A percentile compares a stretch with the other conserved stretches of the same genome.
Conservation (phyloP, 2,888 invertebrate species). For the Agonopterix alstromeriana region DNA sequence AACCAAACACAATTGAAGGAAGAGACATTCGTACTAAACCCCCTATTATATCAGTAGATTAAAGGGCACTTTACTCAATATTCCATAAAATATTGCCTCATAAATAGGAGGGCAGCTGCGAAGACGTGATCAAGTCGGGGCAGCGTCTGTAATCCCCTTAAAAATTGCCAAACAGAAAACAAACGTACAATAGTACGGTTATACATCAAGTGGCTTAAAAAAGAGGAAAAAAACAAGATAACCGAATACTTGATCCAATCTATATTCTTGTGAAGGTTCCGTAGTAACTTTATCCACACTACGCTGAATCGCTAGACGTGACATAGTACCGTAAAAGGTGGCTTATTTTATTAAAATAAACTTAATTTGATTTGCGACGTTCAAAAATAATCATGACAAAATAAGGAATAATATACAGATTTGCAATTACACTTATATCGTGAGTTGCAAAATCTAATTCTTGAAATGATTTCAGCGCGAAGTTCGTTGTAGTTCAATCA, state of each 20-base stretch:
- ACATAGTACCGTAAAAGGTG: too few relatives aligned
- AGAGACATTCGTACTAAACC: slow-evolving; percentile 41
- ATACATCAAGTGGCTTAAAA: slow-evolving; percentile 67
- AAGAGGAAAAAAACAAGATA: slow-evolving; percentile 41
- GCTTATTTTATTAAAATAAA: too few relatives aligned
- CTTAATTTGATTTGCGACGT: too few relatives aligned
- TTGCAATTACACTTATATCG: too few relatives aligned
- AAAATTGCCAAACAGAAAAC: slow-evolving; percentile 75
- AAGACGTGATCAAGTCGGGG: slow-evolving; percentile 65
- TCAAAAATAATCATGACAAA: too few relatives aligned
- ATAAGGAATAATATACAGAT: too few relatives aligned
- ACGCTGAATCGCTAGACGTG: too few relatives aligned
- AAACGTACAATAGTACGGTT: slow-evolving; percentile 56
- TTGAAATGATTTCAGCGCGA: too few relatives aligned
- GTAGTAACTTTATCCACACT: neutral
- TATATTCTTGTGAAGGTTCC: neutral
- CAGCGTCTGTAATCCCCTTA: slow-evolving; percentile 64
- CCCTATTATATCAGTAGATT: slow-evolving; percentile 72
- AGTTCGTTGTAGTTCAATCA: too few relatives aligned
- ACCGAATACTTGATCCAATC: neutral
- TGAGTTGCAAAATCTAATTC: too few relatives aligned
- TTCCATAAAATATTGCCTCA: slow-evolving; percentile 73
- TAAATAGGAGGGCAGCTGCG: slow-evolving; percentile 64
- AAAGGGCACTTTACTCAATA: slow-evolving; percentile 75
- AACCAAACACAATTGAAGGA: slow-evolving; percentile 56